Evolutionary conservation across 64 coral and sea anemone species (phyloP), one percentile per base, ranked within the genome.

Genomic region (Porites australiensis): DNA sequence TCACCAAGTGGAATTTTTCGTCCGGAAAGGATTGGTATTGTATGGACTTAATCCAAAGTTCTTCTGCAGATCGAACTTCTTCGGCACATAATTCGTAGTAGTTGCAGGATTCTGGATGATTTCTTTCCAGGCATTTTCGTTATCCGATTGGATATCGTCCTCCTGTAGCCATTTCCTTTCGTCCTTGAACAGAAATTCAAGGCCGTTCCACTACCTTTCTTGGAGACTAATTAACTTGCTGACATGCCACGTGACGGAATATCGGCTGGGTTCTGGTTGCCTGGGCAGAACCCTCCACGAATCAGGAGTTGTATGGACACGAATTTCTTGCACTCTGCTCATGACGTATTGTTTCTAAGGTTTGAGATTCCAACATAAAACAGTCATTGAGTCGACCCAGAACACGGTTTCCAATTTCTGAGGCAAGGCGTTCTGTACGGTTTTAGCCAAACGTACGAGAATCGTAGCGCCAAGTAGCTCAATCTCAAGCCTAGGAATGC

Each of bases 1-100:
- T n/a, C 52, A 57, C 43, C 70, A 51, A 62, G 57, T 65, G 53
- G 57, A 14, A 55, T 13, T 58, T 70, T 51, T 75, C 52, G 23
- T 23, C 58, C 75, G 58, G 49, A 57, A 74, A 45, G 54, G 72
- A 67, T 5, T 49, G 52, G 16, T 46, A 22, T 64, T 61, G 62
- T 19, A 61, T 50, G 47, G 65, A 50, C 65, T 71, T 86, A 86
- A 73, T 72, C 86, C 69, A 53, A 22, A 55, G 77, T 23, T 70
- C 44, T 64, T 59, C 61, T 61, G 81, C 12, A n/a, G n/a, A n/a
- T n/a, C n/a, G n/a, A n/a, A n/a, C n/a, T 50, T 77, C 2, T 77
- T 77, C 49, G 5, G 51, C 14, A 0, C 57, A 21, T 21, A 77
- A 77, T 21, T 69, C 48, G n/a, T n/a, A n/a, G n/a, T n/a, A n/a